Base-by-base conservation (phyloP, 2,797 vertebrate genomes). In the Eidolon dupreanum region DNA sequence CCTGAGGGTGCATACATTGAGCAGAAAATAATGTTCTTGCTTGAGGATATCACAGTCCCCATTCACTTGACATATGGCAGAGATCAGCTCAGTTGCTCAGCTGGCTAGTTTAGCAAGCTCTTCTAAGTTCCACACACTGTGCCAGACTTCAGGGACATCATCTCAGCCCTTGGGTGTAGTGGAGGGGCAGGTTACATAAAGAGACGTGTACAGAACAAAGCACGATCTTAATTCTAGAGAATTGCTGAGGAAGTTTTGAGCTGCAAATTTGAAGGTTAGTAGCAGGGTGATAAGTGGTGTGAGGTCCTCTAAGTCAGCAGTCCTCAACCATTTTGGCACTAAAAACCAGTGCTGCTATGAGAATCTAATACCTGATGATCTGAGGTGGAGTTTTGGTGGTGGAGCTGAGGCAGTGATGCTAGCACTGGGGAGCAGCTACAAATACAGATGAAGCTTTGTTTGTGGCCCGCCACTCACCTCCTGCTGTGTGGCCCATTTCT, bases 1-100 rank as follows among this genome's bases (percentile, higher is more conserved):
- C 9, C 24, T 26, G 19, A 28, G 6, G 55, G 36, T 57, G 2
- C 19, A 19, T n/a, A 78, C 5, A 8, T 10, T 73, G 19, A 51
- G 66, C 12, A 61, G 94, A 93, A 96, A 96, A 95, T 71, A 36
- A 9, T 49, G n/a, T 68, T 95, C 65, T 95, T 75, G 36, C 22
- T 75, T 4, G 20, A 91, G 28, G 73, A 53, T 51, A 36, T 49
- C 49, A 63, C 5, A 78, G 74, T 92, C 1, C 24, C 49, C 4
- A 9, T 63, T 86, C 24, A 22, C 41, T 0, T 83, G 63, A n/a
- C 1, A 46, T 7, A 89, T 43, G 86, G 31, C 63, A 84, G 70
- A 94, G 31, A 36, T 86, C 36, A 71, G 9, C 51, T 84, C 24
- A 41, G 4, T 70, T 66, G 36, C 59, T 96, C 12, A 28, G 31